Evolutionary conservation across 2,888 invertebrate genomes (phyloP).

Genomic region (Buathra laborator): DNA sequence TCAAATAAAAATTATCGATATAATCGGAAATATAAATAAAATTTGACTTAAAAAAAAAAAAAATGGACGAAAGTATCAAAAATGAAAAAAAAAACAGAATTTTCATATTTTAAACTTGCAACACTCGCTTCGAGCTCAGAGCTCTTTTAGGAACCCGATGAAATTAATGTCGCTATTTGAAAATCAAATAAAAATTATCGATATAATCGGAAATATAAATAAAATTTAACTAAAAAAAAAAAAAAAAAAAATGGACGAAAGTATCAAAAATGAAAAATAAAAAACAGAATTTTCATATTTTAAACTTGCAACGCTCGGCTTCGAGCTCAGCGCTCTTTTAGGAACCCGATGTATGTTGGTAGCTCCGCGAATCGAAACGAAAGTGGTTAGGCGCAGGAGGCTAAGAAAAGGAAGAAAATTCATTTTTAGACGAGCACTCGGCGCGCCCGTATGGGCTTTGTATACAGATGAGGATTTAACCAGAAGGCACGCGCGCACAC

Average conservation of each 20-base stretch:
- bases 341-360: constrained; percentile 7
- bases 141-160: not conserved
- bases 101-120: not conserved
- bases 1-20: too few species aligned
- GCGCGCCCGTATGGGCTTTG: constrained; percentile 9
- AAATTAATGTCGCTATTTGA: not conserved
- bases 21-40: not conserved
- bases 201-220: not conserved
- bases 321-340: not conserved
- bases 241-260: not conserved
- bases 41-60: not conserved
- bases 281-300: not conserved
- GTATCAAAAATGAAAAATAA: not conserved
- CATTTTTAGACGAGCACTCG: constrained; percentile 50
- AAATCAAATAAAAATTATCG: too few species aligned
- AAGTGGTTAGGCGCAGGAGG: not conserved
- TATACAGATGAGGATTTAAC: constrained; percentile 57
- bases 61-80: too few species aligned
- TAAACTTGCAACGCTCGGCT: not conserved
- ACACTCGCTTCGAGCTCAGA: not conserved
- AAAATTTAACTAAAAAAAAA: not conserved
- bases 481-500: constrained; percentile 17
- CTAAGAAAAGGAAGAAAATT: constrained; percentile 34
- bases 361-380: constrained; percentile 24
- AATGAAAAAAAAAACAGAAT: too few species aligned